Evolutionary conservation across 1,140 invertebrate genomes (phyloP), one percentile per base, ranked within the genome.

Genomic region (Cardiocondyla obscurior): DNA sequence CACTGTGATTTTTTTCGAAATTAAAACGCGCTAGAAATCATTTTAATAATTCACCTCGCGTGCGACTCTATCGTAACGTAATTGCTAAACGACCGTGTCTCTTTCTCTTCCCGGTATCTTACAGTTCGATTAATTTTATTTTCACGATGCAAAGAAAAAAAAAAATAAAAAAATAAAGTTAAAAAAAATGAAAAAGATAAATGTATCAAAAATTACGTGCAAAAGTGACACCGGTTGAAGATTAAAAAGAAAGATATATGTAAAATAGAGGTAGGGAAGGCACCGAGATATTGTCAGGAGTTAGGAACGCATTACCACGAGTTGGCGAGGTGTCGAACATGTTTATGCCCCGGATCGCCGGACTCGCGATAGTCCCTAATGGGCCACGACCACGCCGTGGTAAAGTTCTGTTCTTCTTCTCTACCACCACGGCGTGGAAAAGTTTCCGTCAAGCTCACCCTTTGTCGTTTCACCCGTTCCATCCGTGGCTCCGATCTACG

Each of bases 261-360:
- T 76, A 42, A 33, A 44, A 58, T 70, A 82, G 25, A 39, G 33
- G 39, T 28, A 85, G 42, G n/a, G 62, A 74, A 74, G 25, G 51
- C 51, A 73, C 28, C 64, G 69, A 81, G 83, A 90, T 88, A 91
- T 91, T 91, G 83, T 65, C 85, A 82, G 73, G 86, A 92, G 88
- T 92, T 92, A 92, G 86, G 89, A 88, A 91, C 85, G 90, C 91
- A 92, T 92, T 92, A 92, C 86, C 85, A 82, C 89, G 84, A 90
- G 81, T 85, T 81, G 82, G 76, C 83, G 89, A 91, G 89, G 90
- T 92, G 91, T 90, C 88, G 85, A 88, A 88, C 88, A 92, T 92
- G 90, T 93, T 93, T 93, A 93, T 92, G 85, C 85, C 79, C 90
- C 62, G 88, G 85, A 87, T 90, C 86, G 58, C 72, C 82, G 67